These are phyloP conservation scores for Steromphala cineraria DNA, from an alignment of 2,888 invertebrate genomes.

Conservation along the genomic window DNA sequence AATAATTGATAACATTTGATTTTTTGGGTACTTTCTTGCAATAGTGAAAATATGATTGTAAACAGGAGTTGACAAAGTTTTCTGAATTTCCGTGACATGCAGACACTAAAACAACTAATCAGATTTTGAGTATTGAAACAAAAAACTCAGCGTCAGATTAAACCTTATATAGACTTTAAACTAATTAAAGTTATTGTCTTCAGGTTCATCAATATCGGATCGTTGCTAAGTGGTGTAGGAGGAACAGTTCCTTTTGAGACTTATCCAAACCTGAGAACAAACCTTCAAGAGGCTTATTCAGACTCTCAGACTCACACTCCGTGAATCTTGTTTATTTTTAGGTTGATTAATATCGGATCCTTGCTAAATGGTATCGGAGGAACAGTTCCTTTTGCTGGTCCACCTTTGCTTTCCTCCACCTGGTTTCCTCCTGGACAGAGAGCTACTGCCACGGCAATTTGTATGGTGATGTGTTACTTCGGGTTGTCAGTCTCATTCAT, in stretches of 20 bases:
- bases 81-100: too few species aligned
- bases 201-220: conserved; percentile 70
- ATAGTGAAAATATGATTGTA: too few species aligned
- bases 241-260: conserved; percentile 75
- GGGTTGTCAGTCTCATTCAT: conserved; percentile 58
- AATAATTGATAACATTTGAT: too few species aligned
- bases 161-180: too few species aligned
- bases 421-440: conserved; percentile 77
- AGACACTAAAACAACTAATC: too few species aligned
- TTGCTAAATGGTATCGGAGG: conserved; percentile 75
- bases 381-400: conserved; percentile 74
- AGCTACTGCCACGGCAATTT: conserved; percentile 69
- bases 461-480: conserved; percentile 47
- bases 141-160: too few species aligned
- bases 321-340: conserved; percentile 10
- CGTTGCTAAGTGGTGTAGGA: conserved; percentile 74
- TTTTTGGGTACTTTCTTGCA: too few species aligned
- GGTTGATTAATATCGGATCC: conserved; percentile 70
- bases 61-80: too few species aligned
- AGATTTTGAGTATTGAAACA: too few species aligned
- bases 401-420: conserved; percentile 74
- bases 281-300: not conserved
- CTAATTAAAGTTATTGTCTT: too few species aligned
- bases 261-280: too few species aligned
- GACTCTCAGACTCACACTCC: too few species aligned